Evolutionary conservation across 35 echinoderm and acorn worm genomes (phyloP), one percentile per base, ranked within the genome.

Genomic region (Chiridota heheva): DNA sequence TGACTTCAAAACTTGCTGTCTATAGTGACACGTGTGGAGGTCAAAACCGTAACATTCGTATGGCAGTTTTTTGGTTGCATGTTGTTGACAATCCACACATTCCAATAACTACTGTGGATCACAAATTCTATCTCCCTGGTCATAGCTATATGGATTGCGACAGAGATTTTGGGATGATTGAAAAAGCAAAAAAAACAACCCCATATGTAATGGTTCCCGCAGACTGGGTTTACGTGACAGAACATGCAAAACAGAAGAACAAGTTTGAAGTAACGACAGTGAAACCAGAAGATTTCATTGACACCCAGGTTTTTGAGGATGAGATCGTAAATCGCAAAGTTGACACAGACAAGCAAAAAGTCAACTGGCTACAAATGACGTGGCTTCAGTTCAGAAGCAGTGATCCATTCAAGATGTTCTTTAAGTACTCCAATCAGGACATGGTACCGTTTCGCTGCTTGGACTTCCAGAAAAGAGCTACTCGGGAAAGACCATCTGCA

Each of bases 351-450:
- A 60, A 60, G 16, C 6, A 30, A 0, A 60, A 60, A 60, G 57
- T 60, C 5, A 30, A 60, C 22, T 60, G 57, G 57, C 16, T 60
- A 17, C 22, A 17, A 17, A 60, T 60, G 22, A n/a, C 22, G 57
- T 60, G 57, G 57, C 57, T 60, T 60, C 57, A 60, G 57, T 60
- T 69, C 33, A 38, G 16, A 13, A 1, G 3, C 25, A 37, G 7
- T 7, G 65, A 69, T 69, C 65, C 65, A 69, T 2, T 17, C 13
- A 69, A 69, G 65, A 38, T 69, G 5, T 60, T 60, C 65, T 69
- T 69, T 17, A 69, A 69, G 65, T 38, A 69, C 25, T 69, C 65
- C 25, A 69, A 38, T 38, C 15, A 36, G 43, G 65, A 69, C 8
- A 4, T 69, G 10, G 65, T 40, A 69, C 20, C 65, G 35, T 69